Evolutionary conservation across 2,113 vertebrate species (phyloP), one percentile per base, ranked within the genome.

Genomic region (Sylvietta virens): DNA sequence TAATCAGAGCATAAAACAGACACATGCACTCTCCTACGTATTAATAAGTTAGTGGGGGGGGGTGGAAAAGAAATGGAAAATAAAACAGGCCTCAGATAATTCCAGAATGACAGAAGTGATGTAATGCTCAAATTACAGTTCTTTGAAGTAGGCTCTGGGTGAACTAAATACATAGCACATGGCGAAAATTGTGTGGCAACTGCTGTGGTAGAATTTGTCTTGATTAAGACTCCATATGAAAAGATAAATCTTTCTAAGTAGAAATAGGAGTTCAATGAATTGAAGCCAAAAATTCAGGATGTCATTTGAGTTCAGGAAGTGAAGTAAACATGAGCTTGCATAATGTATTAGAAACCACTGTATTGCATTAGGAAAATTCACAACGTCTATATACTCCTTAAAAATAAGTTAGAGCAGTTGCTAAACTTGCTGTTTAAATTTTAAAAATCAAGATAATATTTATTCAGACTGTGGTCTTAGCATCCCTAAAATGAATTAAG

Each of bases 181-280:
- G 95, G 94, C 7, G 51, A 97, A 95, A 97, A 97, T 95, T 92
- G 40, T 97, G 93, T 92, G 92, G 90, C 92, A 97, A 97, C 61
- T 93, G 92, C 90, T 92, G 80, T 83, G 88, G 91, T 92, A 83
- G 86, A 95, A 97, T 96, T 97, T 97, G 76, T 97, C 96, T 96
- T 97, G 92, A 98, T 97, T 98, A 97, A 96, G 73, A 20, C 51
- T 96, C 79, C 67, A 83, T 67, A 61, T 88, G 88, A 96, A 97
- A 97, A 96, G 53, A 97, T 95, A 96, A 98, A 97, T 97, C 94
- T 95, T 93, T 45, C 66, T 95, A 95, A 97, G 58, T 50, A 95
- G 73, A 65, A 96, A 94, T 88, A 66, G 27, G 77, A 95, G 61
- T 90, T 94, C 78, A 95, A 10, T 91, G 76, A 97, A 95, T 88